These are phyloP conservation scores for Daphoenositta chrysoptera DNA, from an alignment of 2,113 vertebrate genomes.

Conservation along the genomic window DNA sequence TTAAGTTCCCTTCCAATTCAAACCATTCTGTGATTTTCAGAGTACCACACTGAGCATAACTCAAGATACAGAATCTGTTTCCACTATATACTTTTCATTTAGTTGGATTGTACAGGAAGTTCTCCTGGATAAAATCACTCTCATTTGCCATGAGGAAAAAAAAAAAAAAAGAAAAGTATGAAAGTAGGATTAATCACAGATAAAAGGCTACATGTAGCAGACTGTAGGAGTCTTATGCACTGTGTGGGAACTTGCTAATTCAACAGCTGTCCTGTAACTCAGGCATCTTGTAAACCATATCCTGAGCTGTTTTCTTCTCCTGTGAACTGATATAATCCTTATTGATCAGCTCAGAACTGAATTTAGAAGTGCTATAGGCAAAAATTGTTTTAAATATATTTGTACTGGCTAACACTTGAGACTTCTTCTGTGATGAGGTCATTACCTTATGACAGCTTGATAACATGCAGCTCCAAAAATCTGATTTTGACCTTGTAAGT, in stretches of 20 bases:
- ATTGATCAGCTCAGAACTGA: neutral
- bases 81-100: neutral
- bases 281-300: neutral
- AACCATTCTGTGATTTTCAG: neutral
- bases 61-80: neutral
- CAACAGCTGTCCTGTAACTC: neutral
- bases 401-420: neutral
- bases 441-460: neutral
- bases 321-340: neutral
- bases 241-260: neutral
- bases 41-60: neutral
- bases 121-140: neutral
- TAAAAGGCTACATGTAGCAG: neutral
- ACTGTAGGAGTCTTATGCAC: neutral
- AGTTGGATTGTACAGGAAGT: neutral
- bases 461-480: neutral
- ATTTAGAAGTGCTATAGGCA: neutral
- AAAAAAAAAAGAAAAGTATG: neutral
- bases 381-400: neutral
- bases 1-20: neutral
- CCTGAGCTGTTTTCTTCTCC: neutral
- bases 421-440: neutral
- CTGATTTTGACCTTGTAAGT: neutral
- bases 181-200: neutral
- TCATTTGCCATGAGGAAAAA: neutral